A percentile compares a stretch with the other conserved stretches of the same genome.
phyloP scores from a whole-genome alignment of 37 sponge, comb jelly and placozoan genomes.

The Halichondria panicea region DNA sequence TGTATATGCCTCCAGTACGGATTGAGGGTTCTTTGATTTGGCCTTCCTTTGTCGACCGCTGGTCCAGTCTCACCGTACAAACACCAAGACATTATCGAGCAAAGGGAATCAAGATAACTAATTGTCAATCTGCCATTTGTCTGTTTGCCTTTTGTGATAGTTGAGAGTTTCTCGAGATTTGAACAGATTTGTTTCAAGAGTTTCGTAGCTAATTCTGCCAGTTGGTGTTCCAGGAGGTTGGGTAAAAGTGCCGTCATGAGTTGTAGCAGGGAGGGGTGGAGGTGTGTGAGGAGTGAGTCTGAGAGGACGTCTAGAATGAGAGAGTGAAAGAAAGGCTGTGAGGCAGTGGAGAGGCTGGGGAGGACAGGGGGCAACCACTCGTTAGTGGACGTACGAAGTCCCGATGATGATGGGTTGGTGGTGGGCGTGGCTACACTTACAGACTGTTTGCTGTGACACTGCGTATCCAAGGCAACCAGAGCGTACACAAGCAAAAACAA shows the following conservation, averaged over 20 bases:
- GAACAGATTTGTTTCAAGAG: slow-evolving; percentile 30
- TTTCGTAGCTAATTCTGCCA: slow-evolving; percentile 37
- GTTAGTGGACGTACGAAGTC: background rate
- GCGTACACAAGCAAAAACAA: slow-evolving; percentile 22
- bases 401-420: slow-evolving; percentile 4
- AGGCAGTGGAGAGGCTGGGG: slow-evolving; percentile 13
- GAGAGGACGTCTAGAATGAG: slow-evolving; percentile 17
- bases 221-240: slow-evolving; percentile 17
- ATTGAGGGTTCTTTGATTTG: slow-evolving; percentile 9
- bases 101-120: slow-evolving; percentile 12
- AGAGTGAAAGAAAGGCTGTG: slow-evolving; percentile 50
- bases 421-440: background rate
- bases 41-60: background rate
- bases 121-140: background rate
- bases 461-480: slow-evolving; percentile 34
- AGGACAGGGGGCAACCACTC: slow-evolving; percentile 1
- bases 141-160: background rate
- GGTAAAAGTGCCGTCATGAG: slow-evolving; percentile 31
- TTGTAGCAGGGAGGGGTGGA: slow-evolving; percentile 28
- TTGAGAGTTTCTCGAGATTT: slow-evolving; percentile 2
- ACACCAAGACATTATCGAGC: slow-evolving; percentile 29
- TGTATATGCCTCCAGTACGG: slow-evolving; percentile 10
- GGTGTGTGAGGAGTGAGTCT: background rate
- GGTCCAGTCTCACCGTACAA: slow-evolving; percentile 1
- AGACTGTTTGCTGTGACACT: too few relatives aligned